Evolutionary conservation across 1,140 invertebrate genomes (phyloP).

Genomic region (Heliconius eleuchia): DNA sequence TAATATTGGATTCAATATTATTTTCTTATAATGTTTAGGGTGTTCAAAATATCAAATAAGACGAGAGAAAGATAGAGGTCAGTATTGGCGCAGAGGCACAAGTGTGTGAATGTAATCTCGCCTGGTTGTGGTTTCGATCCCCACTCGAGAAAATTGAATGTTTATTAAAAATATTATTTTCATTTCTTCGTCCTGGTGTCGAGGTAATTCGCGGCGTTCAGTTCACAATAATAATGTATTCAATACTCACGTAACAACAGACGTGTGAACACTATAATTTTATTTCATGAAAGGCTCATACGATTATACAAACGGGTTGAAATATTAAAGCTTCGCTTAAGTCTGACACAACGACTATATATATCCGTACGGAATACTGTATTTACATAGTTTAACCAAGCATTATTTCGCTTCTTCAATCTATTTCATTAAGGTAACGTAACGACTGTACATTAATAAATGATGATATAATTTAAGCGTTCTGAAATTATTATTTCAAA

Average conservation of each 20-base stretch:
- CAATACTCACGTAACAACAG: background rate
- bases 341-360: background rate
- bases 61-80: no score
- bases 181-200: no score
- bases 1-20: no score
- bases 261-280: slow-evolving; percentile 9
- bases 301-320: background rate
- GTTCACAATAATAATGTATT: slow-evolving; percentile 1
- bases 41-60: no score
- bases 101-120: no score
- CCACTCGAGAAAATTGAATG: no score
- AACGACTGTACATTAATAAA: background rate
- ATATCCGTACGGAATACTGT: background rate
- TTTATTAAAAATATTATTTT: no score
- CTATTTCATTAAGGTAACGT: background rate
- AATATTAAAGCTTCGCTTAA: background rate
- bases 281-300: background rate
- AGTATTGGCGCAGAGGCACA: no score
- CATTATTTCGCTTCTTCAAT: background rate
- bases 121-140: no score
- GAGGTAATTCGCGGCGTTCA: no score
- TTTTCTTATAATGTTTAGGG: no score
- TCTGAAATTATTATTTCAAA: background rate
- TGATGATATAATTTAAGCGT: background rate
- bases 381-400: background rate